Evolutionary conservation across 2,888 invertebrate species (phyloP).

Genomic region (Drosophila limbata): DNA sequence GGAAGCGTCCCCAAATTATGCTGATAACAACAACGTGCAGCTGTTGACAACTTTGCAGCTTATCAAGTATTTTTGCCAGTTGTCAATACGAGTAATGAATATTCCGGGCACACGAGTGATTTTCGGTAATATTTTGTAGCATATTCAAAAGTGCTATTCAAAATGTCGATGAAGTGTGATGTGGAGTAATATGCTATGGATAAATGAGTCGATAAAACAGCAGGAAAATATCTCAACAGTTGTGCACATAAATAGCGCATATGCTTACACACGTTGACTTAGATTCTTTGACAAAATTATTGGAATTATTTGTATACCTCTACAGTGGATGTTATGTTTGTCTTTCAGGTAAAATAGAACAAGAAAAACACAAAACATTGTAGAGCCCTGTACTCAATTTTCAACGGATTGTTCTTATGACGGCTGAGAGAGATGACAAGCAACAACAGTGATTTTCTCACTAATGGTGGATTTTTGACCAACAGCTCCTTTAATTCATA

Average conservation of each 20-base stretch:
- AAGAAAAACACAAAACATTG: no score
- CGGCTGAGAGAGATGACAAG: no score
- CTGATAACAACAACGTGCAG: slow-evolving; percentile 64
- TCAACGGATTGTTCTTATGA: no score
- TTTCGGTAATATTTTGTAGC: slow-evolving; percentile 47
- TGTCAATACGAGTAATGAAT: slow-evolving; percentile 42
- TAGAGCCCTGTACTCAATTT: no score
- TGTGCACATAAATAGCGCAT: background rate
- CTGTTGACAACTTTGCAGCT: slow-evolving; percentile 56
- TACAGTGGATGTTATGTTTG: background rate
- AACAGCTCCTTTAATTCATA: no score
- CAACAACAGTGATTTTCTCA: no score
- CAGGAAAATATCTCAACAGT: slow-evolving; percentile 13
- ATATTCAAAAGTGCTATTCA: slow-evolving; percentile 49
- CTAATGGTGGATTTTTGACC: no score
- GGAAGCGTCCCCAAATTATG: slow-evolving; percentile 45
- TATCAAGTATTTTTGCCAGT: slow-evolving; percentile 47
- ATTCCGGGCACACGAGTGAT: slow-evolving; percentile 33
- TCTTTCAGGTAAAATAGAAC: no score
- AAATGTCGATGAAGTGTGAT: slow-evolving; percentile 28
- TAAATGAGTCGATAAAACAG: slow-evolving; percentile 19
- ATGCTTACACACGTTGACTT: background rate
- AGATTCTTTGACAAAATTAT: background rate
- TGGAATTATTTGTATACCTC: background rate
- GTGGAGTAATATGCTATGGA: slow-evolving; percentile 5